Evolutionary conservation across 2,113 vertebrate species (phyloP).

Genomic region (Gymnarchus niloticus): DNA sequence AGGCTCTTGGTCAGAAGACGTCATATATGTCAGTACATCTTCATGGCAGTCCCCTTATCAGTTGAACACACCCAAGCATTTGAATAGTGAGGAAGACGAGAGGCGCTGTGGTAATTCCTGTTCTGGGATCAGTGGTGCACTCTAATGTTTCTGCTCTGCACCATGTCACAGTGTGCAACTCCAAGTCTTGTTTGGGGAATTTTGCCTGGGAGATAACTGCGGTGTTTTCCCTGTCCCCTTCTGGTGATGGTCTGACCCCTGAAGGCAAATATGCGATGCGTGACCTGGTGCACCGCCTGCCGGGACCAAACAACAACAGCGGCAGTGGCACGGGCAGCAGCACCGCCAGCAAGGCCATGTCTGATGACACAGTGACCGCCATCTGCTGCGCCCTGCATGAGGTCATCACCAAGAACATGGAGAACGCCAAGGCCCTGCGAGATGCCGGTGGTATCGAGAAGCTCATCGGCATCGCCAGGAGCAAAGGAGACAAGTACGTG

Average conservation of each 20-base stretch:
- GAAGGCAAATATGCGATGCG: constrained; percentile 92
- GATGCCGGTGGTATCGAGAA: constrained; percentile 94
- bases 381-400: constrained; percentile 94
- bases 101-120: background rate
- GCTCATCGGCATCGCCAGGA: constrained; percentile 88
- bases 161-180: background rate
- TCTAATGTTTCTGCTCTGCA: background rate
- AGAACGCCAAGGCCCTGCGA: constrained; percentile 95
- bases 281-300: constrained; percentile 89
- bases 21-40: too few species aligned
- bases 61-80: background rate
- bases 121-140: background rate
- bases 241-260: background rate
- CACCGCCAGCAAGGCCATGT: constrained; percentile 77
- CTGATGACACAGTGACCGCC: constrained; percentile 88
- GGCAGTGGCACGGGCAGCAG: constrained; percentile 32
- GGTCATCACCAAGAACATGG: constrained; percentile 98
- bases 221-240: background rate
- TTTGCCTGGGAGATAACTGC: background rate
- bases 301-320: constrained; percentile 81
- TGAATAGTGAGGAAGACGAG: background rate
- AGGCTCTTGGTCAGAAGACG: too few species aligned
- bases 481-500: constrained; percentile 96
- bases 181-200: too few species aligned
- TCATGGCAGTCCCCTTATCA: background rate